Evolutionary conservation across 37 sponge, comb jelly and placozoan species (phyloP), one percentile per base, ranked within the genome.

Genomic region (Agelas oroides): DNA sequence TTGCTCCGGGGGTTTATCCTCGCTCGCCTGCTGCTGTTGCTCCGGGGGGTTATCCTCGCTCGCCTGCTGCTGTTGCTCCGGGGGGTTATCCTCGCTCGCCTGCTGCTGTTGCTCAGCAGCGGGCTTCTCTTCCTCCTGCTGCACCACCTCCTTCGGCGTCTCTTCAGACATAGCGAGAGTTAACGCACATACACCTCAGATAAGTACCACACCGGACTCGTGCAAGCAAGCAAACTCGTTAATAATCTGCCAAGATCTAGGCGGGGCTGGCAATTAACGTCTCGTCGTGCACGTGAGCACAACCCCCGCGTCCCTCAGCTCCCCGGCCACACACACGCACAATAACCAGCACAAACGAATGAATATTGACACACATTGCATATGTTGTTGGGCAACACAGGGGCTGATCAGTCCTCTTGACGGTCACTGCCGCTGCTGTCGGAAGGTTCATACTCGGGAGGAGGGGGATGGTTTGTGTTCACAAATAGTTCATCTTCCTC

Each of bases 401-500:
- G 27, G 63, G 2, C 27, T 24, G 67, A 66, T n/a, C 28, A 27
- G 28, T 27, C 63, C 5, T 62, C 11, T 27, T 28, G 5, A 62
- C 27, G 11, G 33, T 1, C 17, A 30, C 31, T 35, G 18, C 18
- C 1, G 67, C 46, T 46, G 46, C 6, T 46, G 8, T 46, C 46
- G 8, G 46, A 46, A 46, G 46, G 33, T 0, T 53, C 83, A 20
- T 70, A 52, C 0, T 77, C 68, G n/a, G 64, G 56, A 20, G 70
- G 67, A 27, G 74, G 73, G 28, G 72, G 85, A 33, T 79, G 57
- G 71, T 94, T 94, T 1, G 91, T 85, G 60, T 94, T 94, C 5
- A 86, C 84, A 90, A 94, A 94, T 55, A 94, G 72, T 38, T 90
- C 90, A 32, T 30, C 71, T 60, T 90, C 94, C 61, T 75, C 70